Evolutionary conservation across 2,797 vertebrate genomes (phyloP).

Genomic region (Mormyrops boulengeri): DNA sequence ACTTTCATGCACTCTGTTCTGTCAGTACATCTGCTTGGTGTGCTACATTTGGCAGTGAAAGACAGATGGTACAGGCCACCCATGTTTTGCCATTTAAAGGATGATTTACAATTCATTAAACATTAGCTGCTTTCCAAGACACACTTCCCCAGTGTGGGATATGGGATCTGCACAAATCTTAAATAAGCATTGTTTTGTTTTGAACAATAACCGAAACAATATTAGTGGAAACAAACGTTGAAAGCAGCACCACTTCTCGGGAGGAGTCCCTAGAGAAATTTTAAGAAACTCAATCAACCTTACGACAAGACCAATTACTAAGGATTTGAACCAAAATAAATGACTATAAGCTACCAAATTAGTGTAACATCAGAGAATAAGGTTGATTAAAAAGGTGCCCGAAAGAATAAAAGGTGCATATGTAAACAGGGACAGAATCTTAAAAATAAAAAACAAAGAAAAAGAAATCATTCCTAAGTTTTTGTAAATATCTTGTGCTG

Average conservation of each 20-base stretch:
- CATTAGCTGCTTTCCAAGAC: neutral
- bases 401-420: neutral
- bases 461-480: neutral
- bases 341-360: neutral
- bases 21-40: neutral
- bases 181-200: neutral
- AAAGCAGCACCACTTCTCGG: neutral
- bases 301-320: neutral
- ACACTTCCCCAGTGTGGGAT: neutral
- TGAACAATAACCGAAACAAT: neutral
- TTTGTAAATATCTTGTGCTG: neutral
- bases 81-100: neutral
- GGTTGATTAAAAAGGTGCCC: neutral
- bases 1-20: neutral
- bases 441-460: neutral
- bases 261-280: neutral
- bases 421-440: neutral
- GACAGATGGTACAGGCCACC: neutral
- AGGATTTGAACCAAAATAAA: neutral
- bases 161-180: neutral
- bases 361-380: neutral
- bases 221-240: neutral
- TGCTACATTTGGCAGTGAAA: neutral
- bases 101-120: slow-evolving; percentile 11
- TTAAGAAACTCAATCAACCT: slow-evolving; percentile 1